These are phyloP conservation scores for Trichosurus vulpecula DNA, from an alignment of 2,797 vertebrate species.

Conservation along the genomic window DNA sequence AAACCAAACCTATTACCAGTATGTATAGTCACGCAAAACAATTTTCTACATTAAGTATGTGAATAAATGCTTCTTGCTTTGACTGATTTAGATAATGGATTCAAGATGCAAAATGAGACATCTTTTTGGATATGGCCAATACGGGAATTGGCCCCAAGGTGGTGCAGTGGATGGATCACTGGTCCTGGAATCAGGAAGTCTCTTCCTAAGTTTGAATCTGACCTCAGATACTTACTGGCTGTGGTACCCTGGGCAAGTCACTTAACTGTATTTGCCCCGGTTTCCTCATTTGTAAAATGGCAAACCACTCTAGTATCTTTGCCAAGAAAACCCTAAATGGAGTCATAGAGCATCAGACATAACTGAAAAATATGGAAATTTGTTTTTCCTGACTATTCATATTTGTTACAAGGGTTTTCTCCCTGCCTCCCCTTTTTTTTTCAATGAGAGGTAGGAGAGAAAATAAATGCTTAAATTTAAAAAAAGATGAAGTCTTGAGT, in stretches of 20 bases:
- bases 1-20: background rate
- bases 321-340: background rate
- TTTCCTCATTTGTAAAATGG: background rate
- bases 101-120: background rate
- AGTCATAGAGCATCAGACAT: background rate
- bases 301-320: background rate
- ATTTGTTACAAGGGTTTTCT: background rate
- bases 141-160: background rate
- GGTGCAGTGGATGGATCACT: background rate
- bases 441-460: background rate
- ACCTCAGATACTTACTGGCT: background rate
- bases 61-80: background rate
- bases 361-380: background rate
- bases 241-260: background rate
- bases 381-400: background rate
- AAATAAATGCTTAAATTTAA: background rate
- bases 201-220: background rate
- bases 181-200: too few species aligned
- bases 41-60: background rate
- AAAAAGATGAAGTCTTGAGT: background rate
- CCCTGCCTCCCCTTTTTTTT: background rate
- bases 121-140: background rate
- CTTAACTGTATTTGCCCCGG: background rate
- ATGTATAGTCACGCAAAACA: background rate
- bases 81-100: background rate